These are phyloP conservation scores for Kryptolebias marmoratus DNA, from an alignment of 2,113 vertebrate genomes.

Conservation along the genomic window DNA sequence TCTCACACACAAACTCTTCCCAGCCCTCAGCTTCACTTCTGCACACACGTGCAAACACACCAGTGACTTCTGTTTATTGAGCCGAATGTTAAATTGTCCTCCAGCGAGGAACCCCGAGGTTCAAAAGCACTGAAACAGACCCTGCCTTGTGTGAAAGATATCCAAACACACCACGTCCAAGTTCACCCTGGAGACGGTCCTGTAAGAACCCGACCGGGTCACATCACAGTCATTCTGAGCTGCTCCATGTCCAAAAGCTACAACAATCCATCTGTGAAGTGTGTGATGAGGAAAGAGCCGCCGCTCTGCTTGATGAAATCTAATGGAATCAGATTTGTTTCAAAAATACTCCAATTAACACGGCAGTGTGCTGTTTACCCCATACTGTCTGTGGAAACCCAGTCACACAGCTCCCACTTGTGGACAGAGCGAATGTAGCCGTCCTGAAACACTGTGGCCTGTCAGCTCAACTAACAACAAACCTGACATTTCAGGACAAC, in stretches of 20 bases:
- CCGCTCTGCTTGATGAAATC: constrained; percentile 19
- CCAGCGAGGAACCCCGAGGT: constrained; percentile 46
- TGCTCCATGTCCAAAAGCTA: constrained; percentile 44
- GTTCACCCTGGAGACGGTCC: constrained; percentile 50
- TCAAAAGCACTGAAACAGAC: constrained; percentile 64
- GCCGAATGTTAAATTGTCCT: constrained; percentile 64
- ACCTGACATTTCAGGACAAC: constrained; percentile 17
- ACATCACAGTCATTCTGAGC: constrained; percentile 28
- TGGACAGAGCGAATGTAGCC: constrained; percentile 44
- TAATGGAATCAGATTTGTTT: constrained; percentile 22
- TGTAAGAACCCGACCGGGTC: constrained; percentile 59
- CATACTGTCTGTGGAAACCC: constrained; percentile 13
- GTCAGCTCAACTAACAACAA: constrained; percentile 41
- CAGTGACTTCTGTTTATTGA: constrained; percentile 63
- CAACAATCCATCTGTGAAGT: constrained; percentile 45
- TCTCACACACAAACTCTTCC: not conserved
- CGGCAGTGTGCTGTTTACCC: constrained; percentile 23
- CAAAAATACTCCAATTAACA: constrained; percentile 14
- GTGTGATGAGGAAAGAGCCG: constrained; percentile 27
- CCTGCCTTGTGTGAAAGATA: constrained; percentile 53
- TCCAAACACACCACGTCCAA: constrained; percentile 61
- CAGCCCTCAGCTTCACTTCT: constrained; percentile 14
- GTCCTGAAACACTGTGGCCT: constrained; percentile 9
- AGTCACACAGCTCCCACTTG: constrained; percentile 75
- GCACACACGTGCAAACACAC: constrained; percentile 40